These are phyloP conservation scores for Anableps anableps DNA, from an alignment of 2,797 vertebrate genomes.

Conservation along the genomic window DNA sequence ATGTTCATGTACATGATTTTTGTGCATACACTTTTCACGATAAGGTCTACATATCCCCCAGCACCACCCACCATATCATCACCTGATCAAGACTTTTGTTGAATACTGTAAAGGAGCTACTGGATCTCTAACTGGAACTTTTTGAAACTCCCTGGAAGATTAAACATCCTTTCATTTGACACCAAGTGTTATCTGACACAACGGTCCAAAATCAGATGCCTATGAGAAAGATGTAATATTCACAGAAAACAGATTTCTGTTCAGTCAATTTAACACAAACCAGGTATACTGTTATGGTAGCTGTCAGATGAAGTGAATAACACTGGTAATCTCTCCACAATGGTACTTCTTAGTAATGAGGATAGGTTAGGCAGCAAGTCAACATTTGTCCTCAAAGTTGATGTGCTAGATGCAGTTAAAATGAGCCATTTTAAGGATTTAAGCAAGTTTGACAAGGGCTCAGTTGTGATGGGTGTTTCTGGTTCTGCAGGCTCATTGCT, in stretches of 20 bases:
- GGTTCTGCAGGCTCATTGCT: neutral
- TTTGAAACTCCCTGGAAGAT: neutral
- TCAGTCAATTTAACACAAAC: neutral
- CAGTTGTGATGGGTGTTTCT: neutral
- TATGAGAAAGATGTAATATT: neutral
- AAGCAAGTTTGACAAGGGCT: neutral
- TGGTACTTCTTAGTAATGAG: neutral
- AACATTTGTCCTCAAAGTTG: neutral
- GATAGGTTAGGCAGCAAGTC: neutral
- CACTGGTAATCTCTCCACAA: neutral
- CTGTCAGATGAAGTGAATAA: neutral
- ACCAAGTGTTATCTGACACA: neutral
- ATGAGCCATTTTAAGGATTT: neutral
- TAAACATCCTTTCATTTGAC: neutral
- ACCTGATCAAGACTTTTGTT: neutral
- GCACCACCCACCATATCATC: conserved; percentile 23
- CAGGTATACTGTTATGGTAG: neutral
- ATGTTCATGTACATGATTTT: conserved; percentile 44
- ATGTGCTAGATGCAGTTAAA: neutral
- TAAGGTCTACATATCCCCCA: conserved; percentile 59
- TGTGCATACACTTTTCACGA: conserved; percentile 41
- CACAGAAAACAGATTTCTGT: neutral
- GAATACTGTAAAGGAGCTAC: neutral
- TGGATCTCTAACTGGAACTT: neutral
- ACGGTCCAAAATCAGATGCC: neutral